Percentiles rank a stretch among this genome's conserved stretches.
These are phyloP conservation scores for Aselliscus stoliczkanus DNA, from an alignment of 2,797 vertebrate genomes.

Conservation along the genomic window DNA sequence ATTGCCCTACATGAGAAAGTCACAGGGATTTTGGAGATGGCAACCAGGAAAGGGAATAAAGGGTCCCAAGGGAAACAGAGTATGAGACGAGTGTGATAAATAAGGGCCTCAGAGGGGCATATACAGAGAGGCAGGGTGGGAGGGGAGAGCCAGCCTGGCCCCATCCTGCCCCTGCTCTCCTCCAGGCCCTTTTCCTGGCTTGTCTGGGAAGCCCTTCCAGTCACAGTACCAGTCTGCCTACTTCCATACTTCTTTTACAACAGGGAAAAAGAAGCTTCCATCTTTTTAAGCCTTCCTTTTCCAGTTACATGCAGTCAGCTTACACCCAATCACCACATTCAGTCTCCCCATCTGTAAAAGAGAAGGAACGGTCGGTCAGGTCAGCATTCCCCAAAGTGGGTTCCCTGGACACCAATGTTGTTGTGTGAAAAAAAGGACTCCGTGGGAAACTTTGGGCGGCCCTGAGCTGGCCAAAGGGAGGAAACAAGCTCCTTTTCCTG, in stretches of 20 bases:
- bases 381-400: not conserved
- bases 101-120: not conserved
- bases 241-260: not conserved
- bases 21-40: not conserved
- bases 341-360: not conserved
- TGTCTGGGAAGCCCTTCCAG: not conserved
- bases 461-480: not conserved
- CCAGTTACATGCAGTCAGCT: not conserved
- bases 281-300: not conserved
- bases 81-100: not conserved
- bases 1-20: not conserved
- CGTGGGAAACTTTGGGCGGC: not conserved
- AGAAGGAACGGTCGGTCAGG: not conserved
- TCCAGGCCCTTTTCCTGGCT: not conserved
- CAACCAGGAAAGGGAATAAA: not conserved
- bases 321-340: not conserved
- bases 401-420: not conserved
- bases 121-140: fast-evolving
- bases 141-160: no score
- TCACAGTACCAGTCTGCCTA: not conserved
- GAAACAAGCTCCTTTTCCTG: not conserved
- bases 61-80: not conserved
- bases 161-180: not conserved
- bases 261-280: not conserved
- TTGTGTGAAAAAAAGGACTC: not conserved